Evolutionary conservation across 2,888 invertebrate genomes (phyloP).

Genomic region (Temnothorax unifasciatus): DNA sequence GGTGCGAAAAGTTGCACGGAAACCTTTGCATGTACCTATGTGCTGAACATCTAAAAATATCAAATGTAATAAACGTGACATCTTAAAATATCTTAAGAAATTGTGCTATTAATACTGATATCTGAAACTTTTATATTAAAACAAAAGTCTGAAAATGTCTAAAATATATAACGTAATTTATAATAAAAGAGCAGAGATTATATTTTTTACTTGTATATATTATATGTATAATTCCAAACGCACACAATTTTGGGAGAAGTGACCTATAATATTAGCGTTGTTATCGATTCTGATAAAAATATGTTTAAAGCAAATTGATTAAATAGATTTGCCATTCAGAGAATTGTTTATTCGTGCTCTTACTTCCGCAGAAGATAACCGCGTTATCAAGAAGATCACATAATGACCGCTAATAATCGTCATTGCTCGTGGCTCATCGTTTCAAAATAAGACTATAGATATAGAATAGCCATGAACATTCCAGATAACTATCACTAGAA

Average conservation of each 20-base stretch:
- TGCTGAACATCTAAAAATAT: background rate
- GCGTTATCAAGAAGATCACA: slow-evolving; percentile 16
- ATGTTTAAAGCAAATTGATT: slow-evolving; percentile 1
- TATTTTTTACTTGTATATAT: background rate
- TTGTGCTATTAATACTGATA: background rate
- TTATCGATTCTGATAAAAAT: slow-evolving; percentile 33
- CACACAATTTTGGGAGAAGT: background rate
- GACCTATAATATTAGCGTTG: background rate
- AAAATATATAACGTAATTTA: background rate
- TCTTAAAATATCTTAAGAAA: background rate
- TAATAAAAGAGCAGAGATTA: background rate
- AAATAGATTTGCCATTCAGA: slow-evolving; percentile 16
- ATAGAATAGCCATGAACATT: slow-evolving; percentile 12
- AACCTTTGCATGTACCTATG: background rate
- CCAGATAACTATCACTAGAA: slow-evolving; percentile 35
- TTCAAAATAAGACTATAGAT: background rate
- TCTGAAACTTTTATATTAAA: background rate
- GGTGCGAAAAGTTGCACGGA: background rate
- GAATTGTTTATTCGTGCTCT: slow-evolving; percentile 12
- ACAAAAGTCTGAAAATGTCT: background rate
- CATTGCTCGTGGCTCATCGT: background rate
- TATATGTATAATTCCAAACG: background rate
- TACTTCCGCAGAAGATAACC: slow-evolving; percentile 3
- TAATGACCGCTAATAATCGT: slow-evolving; percentile 8
- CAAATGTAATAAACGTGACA: slow-evolving; percentile 1